Evolutionary conservation across 1,140 invertebrate species (phyloP).

Genomic region (Philotrypesis tridentata): DNA sequence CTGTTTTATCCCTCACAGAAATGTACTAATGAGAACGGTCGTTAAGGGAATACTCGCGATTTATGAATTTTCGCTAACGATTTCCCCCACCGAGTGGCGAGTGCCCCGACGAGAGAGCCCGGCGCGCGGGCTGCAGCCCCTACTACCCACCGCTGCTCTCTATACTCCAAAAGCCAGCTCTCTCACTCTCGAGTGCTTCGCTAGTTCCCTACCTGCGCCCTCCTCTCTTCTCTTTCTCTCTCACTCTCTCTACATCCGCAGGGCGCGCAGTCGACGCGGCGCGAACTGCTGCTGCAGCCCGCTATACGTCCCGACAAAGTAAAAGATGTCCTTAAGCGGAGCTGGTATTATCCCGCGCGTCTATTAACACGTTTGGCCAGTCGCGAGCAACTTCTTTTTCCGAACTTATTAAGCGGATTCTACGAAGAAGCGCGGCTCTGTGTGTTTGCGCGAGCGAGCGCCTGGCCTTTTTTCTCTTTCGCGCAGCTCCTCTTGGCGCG

Average conservation of each 20-base stretch:
- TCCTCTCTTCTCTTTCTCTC: no score
- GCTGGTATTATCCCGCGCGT: slow-evolving; percentile 1
- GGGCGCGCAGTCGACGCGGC: not conserved
- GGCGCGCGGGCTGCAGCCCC: no score
- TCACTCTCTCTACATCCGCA: no score
- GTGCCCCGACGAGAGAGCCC: no score
- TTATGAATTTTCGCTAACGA: slow-evolving; percentile 20
- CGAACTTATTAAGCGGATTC: slow-evolving; percentile 15
- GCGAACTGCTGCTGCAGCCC: not conserved
- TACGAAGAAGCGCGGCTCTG: not conserved
- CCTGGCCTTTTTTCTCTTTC: not conserved
- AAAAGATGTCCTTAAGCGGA: slow-evolving; percentile 9
- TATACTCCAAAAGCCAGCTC: not conserved
- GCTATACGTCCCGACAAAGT: slow-evolving; percentile 13
- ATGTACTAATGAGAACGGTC: slow-evolving; percentile 17
- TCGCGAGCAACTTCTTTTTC: not conserved
- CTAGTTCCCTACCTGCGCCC: not conserved
- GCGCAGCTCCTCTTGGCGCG: no score
- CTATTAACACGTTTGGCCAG: slow-evolving; percentile 3
- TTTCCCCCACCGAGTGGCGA: not conserved
- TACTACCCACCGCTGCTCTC: no score
- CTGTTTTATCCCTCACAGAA: slow-evolving; percentile 12
- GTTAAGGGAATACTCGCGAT: slow-evolving; percentile 21
- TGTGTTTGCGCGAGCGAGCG: not conserved
- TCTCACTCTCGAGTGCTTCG: not conserved